These are phyloP conservation scores for Acrocyrtus sp. DNA, from an alignment of 2,888 invertebrate species.

Conservation along the genomic window DNA sequence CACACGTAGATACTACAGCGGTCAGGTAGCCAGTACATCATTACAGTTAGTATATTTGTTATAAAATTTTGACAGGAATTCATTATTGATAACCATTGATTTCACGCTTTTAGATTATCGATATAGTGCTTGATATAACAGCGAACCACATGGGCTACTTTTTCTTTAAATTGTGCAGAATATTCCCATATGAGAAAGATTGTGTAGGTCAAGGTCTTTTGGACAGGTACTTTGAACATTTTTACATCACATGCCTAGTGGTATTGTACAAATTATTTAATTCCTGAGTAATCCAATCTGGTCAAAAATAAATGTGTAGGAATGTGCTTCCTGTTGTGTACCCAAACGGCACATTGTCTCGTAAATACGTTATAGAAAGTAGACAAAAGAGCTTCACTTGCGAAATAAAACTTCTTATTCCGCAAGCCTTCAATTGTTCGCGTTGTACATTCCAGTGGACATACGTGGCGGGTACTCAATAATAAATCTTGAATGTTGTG, in stretches of 20 bases:
- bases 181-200: conserved; percentile 81
- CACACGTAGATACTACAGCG: conserved; percentile 81
- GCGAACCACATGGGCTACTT: conserved; percentile 91
- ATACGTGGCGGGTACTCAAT: conserved; percentile 75
- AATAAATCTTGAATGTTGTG: no score
- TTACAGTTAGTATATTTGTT: background rate
- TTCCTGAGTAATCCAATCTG: background rate
- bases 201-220: conserved; percentile 83
- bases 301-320: conserved; percentile 13
- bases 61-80: no score
- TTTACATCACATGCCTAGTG: no score
- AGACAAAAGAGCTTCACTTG: conserved; percentile 67
- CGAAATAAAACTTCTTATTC: conserved; percentile 80
- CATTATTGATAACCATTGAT: no score
- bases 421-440: conserved; percentile 72
- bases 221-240: conserved; percentile 71
- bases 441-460: conserved; percentile 37
- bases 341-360: conserved; percentile 30
- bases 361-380: conserved; percentile 25
- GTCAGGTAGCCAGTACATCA: conserved; percentile 73
- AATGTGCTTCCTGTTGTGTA: conserved; percentile 31
- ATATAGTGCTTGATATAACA: conserved; percentile 86
- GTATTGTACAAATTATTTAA: no score
- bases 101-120: no score
- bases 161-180: conserved; percentile 85